These are phyloP conservation scores for Leucophenga maculata DNA, from an alignment of 2,888 invertebrate genomes.

Conservation along the genomic window DNA sequence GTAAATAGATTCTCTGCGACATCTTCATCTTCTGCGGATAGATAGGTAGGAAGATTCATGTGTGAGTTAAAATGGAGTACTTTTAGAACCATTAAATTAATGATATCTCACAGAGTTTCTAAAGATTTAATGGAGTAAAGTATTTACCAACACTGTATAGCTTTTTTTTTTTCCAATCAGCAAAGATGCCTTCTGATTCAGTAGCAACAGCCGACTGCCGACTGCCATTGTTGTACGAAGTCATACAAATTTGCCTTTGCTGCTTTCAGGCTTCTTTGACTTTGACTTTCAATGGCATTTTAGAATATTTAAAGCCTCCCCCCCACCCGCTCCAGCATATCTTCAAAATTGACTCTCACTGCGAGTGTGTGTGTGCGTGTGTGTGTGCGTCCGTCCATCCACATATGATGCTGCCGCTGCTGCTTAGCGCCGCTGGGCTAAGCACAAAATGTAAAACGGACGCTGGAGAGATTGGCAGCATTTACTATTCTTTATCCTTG, in stretches of 20 bases:
- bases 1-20: too few relatives aligned
- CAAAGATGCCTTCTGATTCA: slow-evolving; percentile 2
- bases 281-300: slow-evolving; percentile 14
- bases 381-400: too few relatives aligned
- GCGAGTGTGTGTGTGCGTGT: too few relatives aligned
- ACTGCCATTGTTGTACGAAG: slow-evolving; percentile 6
- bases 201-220: not conserved
- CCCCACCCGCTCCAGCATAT: not conserved
- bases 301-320: slow-evolving; percentile 2
- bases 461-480: slow-evolving; percentile 8
- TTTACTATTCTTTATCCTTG: not conserved
- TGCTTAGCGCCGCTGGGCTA: too few relatives aligned
- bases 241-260: not conserved
- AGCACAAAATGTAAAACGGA: slow-evolving; percentile 5
- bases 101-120: too few relatives aligned
- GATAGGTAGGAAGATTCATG: too few relatives aligned
- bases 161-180: slow-evolving; percentile 1
- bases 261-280: not conserved
- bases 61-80: too few relatives aligned
- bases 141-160: too few relatives aligned
- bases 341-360: not conserved
- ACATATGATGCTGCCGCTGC: too few relatives aligned
- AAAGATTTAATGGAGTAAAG: too few relatives aligned
- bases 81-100: too few relatives aligned
- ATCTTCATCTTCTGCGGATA: too few relatives aligned